These are phyloP conservation scores for Leptopterna dolabrata DNA, from an alignment of 2,888 invertebrate genomes.

Conservation along the genomic window DNA sequence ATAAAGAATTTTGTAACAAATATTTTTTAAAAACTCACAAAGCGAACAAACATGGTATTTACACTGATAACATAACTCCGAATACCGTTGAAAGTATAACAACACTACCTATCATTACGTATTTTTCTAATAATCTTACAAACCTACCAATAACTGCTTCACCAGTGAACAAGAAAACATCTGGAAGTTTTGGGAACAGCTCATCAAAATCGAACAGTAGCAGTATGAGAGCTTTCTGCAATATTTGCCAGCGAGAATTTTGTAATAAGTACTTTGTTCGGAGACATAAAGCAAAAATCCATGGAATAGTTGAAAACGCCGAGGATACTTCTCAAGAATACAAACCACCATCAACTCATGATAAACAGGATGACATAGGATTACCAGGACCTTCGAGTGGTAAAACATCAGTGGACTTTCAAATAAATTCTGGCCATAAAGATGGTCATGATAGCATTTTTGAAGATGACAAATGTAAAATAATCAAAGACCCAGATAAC, in stretches of 20 bases:
- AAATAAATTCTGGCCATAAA: constrained; percentile 31
- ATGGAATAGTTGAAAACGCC: constrained; percentile 74
- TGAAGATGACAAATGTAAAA: constrained; percentile 56
- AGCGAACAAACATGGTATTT: constrained; percentile 96
- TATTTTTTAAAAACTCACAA: constrained; percentile 98
- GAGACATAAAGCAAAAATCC: constrained; percentile 93
- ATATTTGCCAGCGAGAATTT: constrained; percentile 92
- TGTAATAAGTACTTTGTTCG: constrained; percentile 93
- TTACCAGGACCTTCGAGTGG: constrained; percentile 57
- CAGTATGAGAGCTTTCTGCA: constrained; percentile 82
- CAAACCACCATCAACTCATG: constrained; percentile 55
- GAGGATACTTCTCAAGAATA: constrained; percentile 58
- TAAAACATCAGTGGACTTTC: not conserved
- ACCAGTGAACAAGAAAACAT: constrained; percentile 52
- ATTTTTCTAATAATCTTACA: constrained; percentile 60
- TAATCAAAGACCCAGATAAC: constrained; percentile 55
- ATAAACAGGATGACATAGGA: constrained; percentile 54
- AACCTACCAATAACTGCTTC: constrained; percentile 43
- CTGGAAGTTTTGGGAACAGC: constrained; percentile 28
- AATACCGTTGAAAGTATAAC: constrained; percentile 59
- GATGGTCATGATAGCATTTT: constrained; percentile 15
- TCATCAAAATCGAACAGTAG: constrained; percentile 56
- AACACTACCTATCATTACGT: constrained; percentile 60
- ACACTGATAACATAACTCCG: constrained; percentile 70
- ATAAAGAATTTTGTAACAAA: constrained; percentile 98